Evolutionary conservation across 2,797 vertebrate species (phyloP), one percentile per base, ranked within the genome.

Genomic region (Miichthys miiuy): DNA sequence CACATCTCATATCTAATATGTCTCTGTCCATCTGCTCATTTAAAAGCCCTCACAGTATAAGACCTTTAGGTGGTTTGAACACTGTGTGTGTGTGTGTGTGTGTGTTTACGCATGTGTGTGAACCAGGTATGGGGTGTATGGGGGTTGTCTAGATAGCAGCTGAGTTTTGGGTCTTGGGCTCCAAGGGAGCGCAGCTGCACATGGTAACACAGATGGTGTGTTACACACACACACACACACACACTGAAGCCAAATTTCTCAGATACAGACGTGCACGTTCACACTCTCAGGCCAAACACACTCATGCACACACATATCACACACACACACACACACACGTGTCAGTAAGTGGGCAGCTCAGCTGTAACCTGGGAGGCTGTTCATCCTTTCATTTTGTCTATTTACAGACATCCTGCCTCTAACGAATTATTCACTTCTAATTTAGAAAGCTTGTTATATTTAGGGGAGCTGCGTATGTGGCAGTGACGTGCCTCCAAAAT

Each of bases 81-180:
- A 25, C 41, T 30, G 62, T 71, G 68, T 69, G 38, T 80, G 52
- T 69, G 55, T 55, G n/a, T 66, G 55, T 77, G 27, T 70, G 72
- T 75, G 74, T 57, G 30, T 72, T 62, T 64, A 47, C 69, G 61
- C 68, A 58, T 80, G 63, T 84, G 68, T 72, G 42, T 68, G 41
- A 20, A 60, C 58, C 86, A 87, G 91, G 89, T 88, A 89, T 64
- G 50, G 79, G 63, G 52, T 80, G 77, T 73, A 65, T 66, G 80
- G 48, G 82, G 83, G 87, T 89, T 90, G 87, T 92, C 88, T 88
- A 91, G 87, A 81, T 84, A 91, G 90, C 91, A 93, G 91, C 91
- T 91, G 89, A 91, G 83, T 81, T 91, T 92, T 81, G 63, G 89
- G 83, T 89, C 86, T 88, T 73, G 58, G 73, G 84, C 82, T 91